Percentiles rank a stretch among this genome's conserved stretches.
Conservation (phyloP, 2,888 invertebrate genomes). For the Lapara coniferarum region DNA sequence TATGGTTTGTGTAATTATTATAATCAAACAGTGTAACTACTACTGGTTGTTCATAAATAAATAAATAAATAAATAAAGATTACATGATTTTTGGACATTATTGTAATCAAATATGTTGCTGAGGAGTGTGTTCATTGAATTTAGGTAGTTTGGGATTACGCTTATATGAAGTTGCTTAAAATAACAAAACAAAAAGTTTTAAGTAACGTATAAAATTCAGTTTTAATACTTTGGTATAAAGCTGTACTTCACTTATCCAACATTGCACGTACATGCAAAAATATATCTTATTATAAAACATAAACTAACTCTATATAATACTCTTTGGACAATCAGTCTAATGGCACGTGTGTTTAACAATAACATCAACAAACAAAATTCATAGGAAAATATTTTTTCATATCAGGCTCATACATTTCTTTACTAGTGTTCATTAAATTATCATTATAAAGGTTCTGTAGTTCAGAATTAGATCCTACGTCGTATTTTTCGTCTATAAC, state of each 20-base stretch:
- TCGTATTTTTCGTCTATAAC: slow-evolving; percentile 44
- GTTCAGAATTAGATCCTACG: slow-evolving; percentile 44
- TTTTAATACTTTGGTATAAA: slow-evolving; percentile 39
- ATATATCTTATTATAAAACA: slow-evolving; percentile 46
- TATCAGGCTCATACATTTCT: slow-evolving; percentile 52
- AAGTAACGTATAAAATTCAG: slow-evolving; percentile 26
- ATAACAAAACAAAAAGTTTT: not conserved
- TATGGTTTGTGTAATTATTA: no score
- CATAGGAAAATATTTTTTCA: slow-evolving; percentile 65
- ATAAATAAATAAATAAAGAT: no score
- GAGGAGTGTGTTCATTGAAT: not conserved
- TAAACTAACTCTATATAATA: slow-evolving; percentile 55
- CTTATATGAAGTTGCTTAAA: not conserved
- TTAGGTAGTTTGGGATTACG: not conserved
- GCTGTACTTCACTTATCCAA: slow-evolving; percentile 28
- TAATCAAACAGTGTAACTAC: no score
- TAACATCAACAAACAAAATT: slow-evolving; percentile 67
- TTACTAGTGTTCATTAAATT: slow-evolving; percentile 47
- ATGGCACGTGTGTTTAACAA: slow-evolving; percentile 31
- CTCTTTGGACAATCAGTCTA: slow-evolving; percentile 59
- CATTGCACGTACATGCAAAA: slow-evolving; percentile 38
- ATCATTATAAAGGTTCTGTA: slow-evolving; percentile 46
- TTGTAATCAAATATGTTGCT: no score
- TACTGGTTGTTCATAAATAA: no score
- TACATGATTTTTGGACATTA: no score